These are phyloP conservation scores for Anguilla marmorata DNA, from an alignment of 2,797 vertebrate species.

Conservation along the genomic window DNA sequence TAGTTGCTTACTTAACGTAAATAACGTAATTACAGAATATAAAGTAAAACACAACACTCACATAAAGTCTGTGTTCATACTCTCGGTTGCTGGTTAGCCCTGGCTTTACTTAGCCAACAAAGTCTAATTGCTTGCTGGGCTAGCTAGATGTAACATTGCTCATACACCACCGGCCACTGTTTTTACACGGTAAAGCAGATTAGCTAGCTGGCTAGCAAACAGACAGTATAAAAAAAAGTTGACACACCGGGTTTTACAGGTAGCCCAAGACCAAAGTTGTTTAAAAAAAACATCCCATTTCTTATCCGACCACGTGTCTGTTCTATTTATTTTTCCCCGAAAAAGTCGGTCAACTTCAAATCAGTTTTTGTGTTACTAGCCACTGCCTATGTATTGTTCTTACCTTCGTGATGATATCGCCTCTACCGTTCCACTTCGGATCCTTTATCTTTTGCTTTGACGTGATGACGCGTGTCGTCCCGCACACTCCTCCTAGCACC, in stretches of 20 bases:
- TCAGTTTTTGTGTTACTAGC: not conserved
- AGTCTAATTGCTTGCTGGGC: not conserved
- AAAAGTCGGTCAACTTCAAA: not conserved
- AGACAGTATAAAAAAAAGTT: not conserved
- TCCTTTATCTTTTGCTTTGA: conserved; percentile 24
- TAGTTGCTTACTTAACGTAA: not conserved
- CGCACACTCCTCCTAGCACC: conserved; percentile 21
- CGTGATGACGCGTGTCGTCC: conserved; percentile 30
- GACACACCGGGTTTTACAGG: not conserved
- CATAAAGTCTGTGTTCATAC: not conserved
- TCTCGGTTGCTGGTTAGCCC: not conserved
- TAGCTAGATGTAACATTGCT: not conserved
- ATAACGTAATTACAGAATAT: not conserved
- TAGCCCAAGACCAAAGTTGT: not conserved
- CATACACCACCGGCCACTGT: not conserved
- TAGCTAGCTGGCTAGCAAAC: not conserved
- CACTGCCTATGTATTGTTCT: not conserved
- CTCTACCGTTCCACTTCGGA: not conserved
- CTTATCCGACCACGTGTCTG: not conserved
- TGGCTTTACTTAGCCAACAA: not conserved
- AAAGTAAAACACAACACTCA: no score
- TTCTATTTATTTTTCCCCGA: not conserved
- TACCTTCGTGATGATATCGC: conserved; percentile 7
- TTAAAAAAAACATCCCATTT: not conserved
- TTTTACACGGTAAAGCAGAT: not conserved